These are phyloP conservation scores for Nowickia ferox DNA, from an alignment of 2,888 invertebrate genomes.

Conservation along the genomic window DNA sequence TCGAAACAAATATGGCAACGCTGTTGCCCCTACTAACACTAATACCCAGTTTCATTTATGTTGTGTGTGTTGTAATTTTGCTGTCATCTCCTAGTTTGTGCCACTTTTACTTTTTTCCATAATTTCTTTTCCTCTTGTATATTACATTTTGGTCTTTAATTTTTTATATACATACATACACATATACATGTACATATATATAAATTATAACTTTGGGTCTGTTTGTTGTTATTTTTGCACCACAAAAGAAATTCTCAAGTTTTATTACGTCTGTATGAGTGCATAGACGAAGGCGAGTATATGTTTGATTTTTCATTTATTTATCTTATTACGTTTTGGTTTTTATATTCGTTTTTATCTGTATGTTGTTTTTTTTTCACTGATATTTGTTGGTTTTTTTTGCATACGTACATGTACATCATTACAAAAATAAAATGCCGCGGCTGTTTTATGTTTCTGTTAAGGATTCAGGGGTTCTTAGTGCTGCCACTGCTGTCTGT, in stretches of 20 bases:
- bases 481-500: slow-evolving; percentile 22
- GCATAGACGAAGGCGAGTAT: neutral
- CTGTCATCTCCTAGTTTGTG: slow-evolving; percentile 67
- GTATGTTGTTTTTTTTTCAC: slow-evolving; percentile 19
- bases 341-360: slow-evolving; percentile 44
- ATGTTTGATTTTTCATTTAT: slow-evolving; percentile 23
- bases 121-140: neutral
- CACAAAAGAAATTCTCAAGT: slow-evolving; percentile 45
- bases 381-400: slow-evolving; percentile 23
- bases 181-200: neutral
- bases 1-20: too few species aligned
- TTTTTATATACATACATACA: neutral
- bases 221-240: slow-evolving; percentile 53
- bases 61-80: slow-evolving; percentile 11
- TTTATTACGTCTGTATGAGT: slow-evolving; percentile 22
- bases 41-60: slow-evolving; percentile 60
- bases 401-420: slow-evolving; percentile 31
- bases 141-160: slow-evolving; percentile 9
- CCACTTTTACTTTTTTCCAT: slow-evolving; percentile 53
- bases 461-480: slow-evolving; percentile 21
- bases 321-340: slow-evolving; percentile 49
- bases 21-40: slow-evolving; percentile 64
- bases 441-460: slow-evolving; percentile 40
- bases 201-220: slow-evolving; percentile 29
- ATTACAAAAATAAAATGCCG: slow-evolving; percentile 22